Conservation (phyloP, 2,797 vertebrate species). For the Otus scops region DNA sequence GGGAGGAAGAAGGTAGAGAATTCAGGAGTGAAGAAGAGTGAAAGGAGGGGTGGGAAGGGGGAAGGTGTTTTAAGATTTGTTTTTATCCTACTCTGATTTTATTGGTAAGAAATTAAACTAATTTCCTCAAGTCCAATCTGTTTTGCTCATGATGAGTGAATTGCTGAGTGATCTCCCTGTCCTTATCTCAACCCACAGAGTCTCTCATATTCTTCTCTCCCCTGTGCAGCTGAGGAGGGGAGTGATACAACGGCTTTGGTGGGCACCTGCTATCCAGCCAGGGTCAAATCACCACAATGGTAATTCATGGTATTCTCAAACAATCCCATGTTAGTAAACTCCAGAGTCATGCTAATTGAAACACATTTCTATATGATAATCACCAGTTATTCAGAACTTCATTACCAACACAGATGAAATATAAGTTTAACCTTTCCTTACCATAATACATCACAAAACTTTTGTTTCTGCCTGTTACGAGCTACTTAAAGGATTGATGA, state of each 20-base stretch:
- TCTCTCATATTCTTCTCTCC: too few species aligned
- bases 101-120: background rate
- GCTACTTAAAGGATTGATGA: background rate
- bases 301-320: background rate
- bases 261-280: background rate
- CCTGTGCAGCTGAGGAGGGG: background rate
- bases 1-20: background rate
- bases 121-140: background rate
- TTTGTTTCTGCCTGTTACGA: background rate
- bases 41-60: background rate
- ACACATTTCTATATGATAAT: background rate
- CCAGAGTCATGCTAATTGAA: background rate
- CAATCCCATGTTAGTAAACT: background rate
- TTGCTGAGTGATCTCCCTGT: background rate
- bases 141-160: background rate
- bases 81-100: background rate
- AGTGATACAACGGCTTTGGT: background rate
- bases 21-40: background rate
- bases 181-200: too few species aligned
- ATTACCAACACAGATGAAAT: background rate
- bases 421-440: background rate
- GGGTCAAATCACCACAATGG: background rate
- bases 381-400: background rate
- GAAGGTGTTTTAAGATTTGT: background rate
- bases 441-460: background rate